Evolutionary conservation across 1,140 invertebrate genomes (phyloP), one percentile per base, ranked within the genome.

Genomic region (Caenorhabditis inopinata): DNA sequence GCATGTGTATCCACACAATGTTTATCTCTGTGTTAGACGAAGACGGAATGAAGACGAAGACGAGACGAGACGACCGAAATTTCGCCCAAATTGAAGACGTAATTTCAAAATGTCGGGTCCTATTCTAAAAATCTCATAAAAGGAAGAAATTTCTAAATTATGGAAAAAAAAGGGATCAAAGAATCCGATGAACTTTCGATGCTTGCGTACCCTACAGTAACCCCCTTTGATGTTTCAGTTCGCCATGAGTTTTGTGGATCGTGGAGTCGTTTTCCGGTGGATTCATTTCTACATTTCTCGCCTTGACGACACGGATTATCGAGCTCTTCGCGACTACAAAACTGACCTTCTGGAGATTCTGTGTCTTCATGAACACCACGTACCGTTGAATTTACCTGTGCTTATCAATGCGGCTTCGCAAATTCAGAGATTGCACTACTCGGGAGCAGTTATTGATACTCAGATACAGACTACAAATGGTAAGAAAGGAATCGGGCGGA

Each of bases 201-300:
- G n/a, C n/a, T n/a, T n/a, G n/a, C n/a, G n/a, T n/a, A n/a, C n/a
- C n/a, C n/a, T n/a, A n/a, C n/a, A n/a, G n/a, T n/a, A n/a, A n/a
- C n/a, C n/a, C n/a, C n/a, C n/a, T 51, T 14, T 1, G 12, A 6
- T 29, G 18, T 73, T 91, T 77, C 90, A 95, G 93, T 93, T 92
- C 87, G 95, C 94, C 86, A 91, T 97, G 46, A 95, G 93, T 14
- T 92, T 96, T 84, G 95, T 96, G 93, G 95, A 98, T 90, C 91
- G 96, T 83, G 95, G 95, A 27, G 95, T 95, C 89, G 93, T 96
- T 18, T 96, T 97, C 86, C 92, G 92, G 79, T 89, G 96, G 83
- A 93, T 97, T 76, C 94, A 94, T 86, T 91, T 91, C 58, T 95
- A 96, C 86, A 91, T 97, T 85, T 93, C 93, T 49, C 93, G 93